Base-by-base conservation (phyloP, 2,797 vertebrate genomes). In the Microctenopoma stevenorrisi region DNA sequence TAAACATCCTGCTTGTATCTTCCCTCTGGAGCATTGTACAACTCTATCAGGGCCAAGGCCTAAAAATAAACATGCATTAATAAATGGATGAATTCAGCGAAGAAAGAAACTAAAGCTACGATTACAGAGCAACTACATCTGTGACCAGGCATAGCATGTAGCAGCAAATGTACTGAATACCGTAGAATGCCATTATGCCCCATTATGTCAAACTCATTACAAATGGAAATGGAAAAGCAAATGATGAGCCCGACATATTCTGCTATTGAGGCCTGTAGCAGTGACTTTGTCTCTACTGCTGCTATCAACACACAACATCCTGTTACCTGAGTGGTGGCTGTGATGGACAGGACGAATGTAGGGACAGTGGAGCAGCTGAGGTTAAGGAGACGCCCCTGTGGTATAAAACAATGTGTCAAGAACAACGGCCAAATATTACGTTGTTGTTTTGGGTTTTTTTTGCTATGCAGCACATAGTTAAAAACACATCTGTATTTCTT, bases 1-100 rank as follows among this genome's bases (percentile, higher is more conserved):
- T 98, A 98, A 22, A 98, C 97, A 4, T 98, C 97, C 88, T 98
- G 96, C 79, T 98, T 98, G 92, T 98, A 98, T 4, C 97, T 95
- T 65, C 96, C 97, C 79, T 98, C 97, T 0, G 97, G 97, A 43
- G 97, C 97, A 0, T 98, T 98, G 90, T 97, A 98, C 75, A 98
- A 89, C 90, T 98, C 97, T 42, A 98, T 98, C 51, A 98, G 94
- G 38, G 97, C 97, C 91, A 98, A 89, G 40, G 97, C 97, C 97
- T 98, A 85, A 60, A 85, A 54, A 79, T 66, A 82, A 63, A 78
- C 18, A 57, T 5, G 14, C 10, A 73, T 71, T 10, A 63, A 60
- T 54, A 64, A 54, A 47, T n/a, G 1, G 15, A 48, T 33, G 44
- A 33, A 66, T 44, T 16, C 46, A 61, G 55, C 54, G 30, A 30